Evolutionary conservation across 2,113 vertebrate species (phyloP), one percentile per base, ranked within the genome.

Genomic region (Perccottus glenii): DNA sequence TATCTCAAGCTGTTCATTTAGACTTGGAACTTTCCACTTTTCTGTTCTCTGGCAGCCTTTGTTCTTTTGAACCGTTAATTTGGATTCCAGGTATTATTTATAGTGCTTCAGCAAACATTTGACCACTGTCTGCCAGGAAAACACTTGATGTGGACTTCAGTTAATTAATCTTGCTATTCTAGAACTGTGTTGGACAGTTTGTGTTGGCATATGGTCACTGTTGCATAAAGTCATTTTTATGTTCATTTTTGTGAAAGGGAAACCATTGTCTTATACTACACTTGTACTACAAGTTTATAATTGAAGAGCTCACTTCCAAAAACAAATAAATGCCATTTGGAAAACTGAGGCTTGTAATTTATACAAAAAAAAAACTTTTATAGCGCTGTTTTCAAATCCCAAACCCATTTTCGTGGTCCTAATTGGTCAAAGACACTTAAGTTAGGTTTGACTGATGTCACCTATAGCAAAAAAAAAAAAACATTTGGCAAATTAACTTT

Each of bases 31-130:
- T 70, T 62, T 62, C 38, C 49, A 58, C 62, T 51, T 47, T 33
- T 40, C 35, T 0, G 47, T 63, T 42, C 10, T 10, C 9, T 2
- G 5, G 7, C 11, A 35, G 6, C 9, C 46, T 64, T 75, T 72
- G 61, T 64, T 80, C 43, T 52, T 45, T 33, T 11, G 1, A 46
- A 51, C 49, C 61, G 60, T 70, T 69, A 11, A 48, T 53, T 59
- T 63, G 14, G 42, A 61, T 56, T 82, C 81, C 83, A 82, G 72
- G 62, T 57, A 64, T 35, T 61, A 43, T 58, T 67, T 52, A 40
- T 48, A 38, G 42, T 9, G 12, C 36, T 42, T 36, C 47, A 15
- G 46, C 56, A 47, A 45, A 19, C 27, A 33, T 55, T 38, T 15
- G 58, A 27, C 60, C 35, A n/a, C 56, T 4, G 46, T 19, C 43